Percentiles rank a stretch among this genome's conserved stretches.
Conservation (phyloP, 2,113 vertebrate species). For the Microcebus ravelobensis region DNA sequence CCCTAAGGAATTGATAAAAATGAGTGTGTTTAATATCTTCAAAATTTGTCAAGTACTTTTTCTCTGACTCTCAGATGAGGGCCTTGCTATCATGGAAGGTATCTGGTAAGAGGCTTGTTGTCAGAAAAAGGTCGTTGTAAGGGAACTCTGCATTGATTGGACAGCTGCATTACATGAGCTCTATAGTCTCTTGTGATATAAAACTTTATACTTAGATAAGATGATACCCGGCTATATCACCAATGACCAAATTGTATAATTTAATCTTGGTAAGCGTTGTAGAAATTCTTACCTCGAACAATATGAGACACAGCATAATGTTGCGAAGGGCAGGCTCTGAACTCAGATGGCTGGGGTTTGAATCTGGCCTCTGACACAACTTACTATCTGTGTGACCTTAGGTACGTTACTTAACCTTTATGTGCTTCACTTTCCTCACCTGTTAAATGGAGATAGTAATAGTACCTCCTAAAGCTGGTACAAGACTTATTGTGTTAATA, state of each 20-base stretch:
- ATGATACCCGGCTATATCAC: neutral
- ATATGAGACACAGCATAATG: neutral
- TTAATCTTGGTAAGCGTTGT: neutral
- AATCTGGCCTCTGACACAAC: neutral
- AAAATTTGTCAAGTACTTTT: conserved; percentile 31
- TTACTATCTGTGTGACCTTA: neutral
- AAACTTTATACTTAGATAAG: neutral
- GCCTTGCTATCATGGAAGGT: neutral
- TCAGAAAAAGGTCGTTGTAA: neutral
- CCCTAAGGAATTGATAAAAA: neutral
- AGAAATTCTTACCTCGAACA: neutral
- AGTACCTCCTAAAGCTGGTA: neutral
- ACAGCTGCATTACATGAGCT: neutral
- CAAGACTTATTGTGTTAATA: neutral
- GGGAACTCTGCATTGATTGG: neutral
- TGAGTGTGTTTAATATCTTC: neutral
- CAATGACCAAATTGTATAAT: neutral
- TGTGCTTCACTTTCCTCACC: neutral
- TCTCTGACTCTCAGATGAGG: neutral
- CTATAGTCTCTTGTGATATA: neutral
- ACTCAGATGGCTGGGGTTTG: neutral
- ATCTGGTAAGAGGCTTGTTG: neutral
- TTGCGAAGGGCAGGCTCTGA: neutral
- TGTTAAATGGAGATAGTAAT: neutral
- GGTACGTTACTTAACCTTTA: neutral